These are phyloP conservation scores for Neuroscelio doddi DNA, from an alignment of 2,888 invertebrate genomes.

Conservation along the genomic window DNA sequence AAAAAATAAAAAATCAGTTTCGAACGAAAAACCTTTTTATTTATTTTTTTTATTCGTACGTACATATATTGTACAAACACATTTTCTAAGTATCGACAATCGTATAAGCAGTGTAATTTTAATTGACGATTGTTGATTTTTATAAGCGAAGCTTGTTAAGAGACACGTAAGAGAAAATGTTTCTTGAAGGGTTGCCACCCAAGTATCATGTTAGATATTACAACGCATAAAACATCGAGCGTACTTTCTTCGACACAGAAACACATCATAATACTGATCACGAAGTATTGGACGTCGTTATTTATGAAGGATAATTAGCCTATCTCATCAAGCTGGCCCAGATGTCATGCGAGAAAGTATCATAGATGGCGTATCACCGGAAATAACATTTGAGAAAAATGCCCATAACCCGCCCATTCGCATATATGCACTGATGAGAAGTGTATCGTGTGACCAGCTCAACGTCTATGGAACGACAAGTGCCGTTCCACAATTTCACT, in stretches of 20 bases:
- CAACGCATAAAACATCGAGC: slow-evolving; percentile 43
- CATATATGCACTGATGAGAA: slow-evolving; percentile 50
- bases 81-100: too few relatives aligned
- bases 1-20: too few relatives aligned
- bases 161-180: too few relatives aligned
- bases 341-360: slow-evolving; percentile 55
- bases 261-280: slow-evolving; percentile 47
- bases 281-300: slow-evolving; percentile 48
- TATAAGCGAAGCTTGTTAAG: too few relatives aligned
- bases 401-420: slow-evolving; percentile 39
- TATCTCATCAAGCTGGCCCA: slow-evolving; percentile 53
- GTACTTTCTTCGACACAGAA: slow-evolving; percentile 61
- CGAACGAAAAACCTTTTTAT: too few relatives aligned
- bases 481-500: slow-evolving; percentile 11
- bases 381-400: slow-evolving; percentile 49
- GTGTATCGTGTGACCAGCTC: slow-evolving; percentile 55
- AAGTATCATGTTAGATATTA: too few relatives aligned
- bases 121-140: too few relatives aligned
- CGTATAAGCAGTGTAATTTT: too few relatives aligned
- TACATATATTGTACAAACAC: too few relatives aligned
- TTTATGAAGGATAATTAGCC: slow-evolving; percentile 47
- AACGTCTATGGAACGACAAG: slow-evolving; percentile 4
- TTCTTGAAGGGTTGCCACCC: too few relatives aligned
- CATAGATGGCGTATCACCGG: slow-evolving; percentile 51
- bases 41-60: too few relatives aligned